phyloP scores from a whole-genome alignment of 2,113 vertebrate genomes.

The Apodemus speciosus region DNA sequence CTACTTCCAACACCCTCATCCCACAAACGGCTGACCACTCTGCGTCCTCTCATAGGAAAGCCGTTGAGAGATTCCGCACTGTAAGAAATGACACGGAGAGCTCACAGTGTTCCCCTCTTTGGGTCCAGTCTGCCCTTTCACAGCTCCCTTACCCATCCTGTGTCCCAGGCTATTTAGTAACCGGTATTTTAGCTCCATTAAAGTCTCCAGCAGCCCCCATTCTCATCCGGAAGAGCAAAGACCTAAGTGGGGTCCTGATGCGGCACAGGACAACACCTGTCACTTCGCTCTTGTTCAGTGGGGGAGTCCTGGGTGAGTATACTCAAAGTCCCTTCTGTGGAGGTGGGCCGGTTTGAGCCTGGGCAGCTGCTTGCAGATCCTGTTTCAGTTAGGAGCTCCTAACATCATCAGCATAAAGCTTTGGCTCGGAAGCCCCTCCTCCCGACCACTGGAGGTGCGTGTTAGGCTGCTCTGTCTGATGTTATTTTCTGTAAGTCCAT shows the following conservation, averaged over 20 bases:
- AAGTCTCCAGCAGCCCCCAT: background rate
- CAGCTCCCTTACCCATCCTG: background rate
- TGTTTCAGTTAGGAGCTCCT: conserved; percentile 26
- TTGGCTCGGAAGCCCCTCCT: conserved; percentile 48
- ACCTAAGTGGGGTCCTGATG: background rate
- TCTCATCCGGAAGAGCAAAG: background rate
- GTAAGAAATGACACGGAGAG: background rate
- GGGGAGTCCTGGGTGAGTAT: background rate
- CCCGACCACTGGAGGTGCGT: background rate
- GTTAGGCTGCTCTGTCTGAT: background rate
- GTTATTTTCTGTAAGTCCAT: conserved; percentile 40
- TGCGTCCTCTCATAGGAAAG: background rate
- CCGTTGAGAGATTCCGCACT: background rate
- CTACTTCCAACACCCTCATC: background rate
- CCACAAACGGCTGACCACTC: background rate
- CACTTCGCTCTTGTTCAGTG: background rate
- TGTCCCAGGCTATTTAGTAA: background rate
- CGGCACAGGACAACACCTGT: background rate
- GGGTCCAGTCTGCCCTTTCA: background rate
- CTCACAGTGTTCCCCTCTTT: background rate
- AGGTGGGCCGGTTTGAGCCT: background rate
- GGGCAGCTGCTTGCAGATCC: background rate
- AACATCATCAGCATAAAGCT: conserved; percentile 38
- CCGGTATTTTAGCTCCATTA: background rate
- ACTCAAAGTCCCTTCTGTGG: background rate